Conservation (phyloP, 1,140 invertebrate species). For the Druon quercuslanigerum region DNA sequence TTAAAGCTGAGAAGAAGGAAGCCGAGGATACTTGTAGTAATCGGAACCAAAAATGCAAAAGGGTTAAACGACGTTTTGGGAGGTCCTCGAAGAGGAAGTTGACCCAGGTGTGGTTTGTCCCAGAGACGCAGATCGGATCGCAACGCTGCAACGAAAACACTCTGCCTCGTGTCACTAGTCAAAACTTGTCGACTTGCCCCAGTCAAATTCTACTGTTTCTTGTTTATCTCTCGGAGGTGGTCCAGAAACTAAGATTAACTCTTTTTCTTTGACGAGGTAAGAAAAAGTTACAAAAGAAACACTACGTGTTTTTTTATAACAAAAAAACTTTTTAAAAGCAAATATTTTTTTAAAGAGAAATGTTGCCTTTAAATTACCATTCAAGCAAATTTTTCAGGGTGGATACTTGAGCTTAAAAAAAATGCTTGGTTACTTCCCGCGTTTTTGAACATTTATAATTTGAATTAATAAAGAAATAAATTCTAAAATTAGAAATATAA, state of each 20-base stretch:
- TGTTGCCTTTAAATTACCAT: too few relatives aligned
- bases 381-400: too few relatives aligned
- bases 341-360: too few relatives aligned
- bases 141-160: slow-evolving; percentile 58
- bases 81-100: slow-evolving; percentile 69
- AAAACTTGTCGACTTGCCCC: slow-evolving; percentile 48
- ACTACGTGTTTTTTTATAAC: too few relatives aligned
- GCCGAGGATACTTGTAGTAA: slow-evolving; percentile 27
- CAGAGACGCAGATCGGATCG: slow-evolving; percentile 53
- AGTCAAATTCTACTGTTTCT: slow-evolving; percentile 39
- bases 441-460: too few relatives aligned
- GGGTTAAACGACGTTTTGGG: slow-evolving; percentile 59
- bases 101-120: slow-evolving; percentile 69
- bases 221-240: slow-evolving; percentile 58
- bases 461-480: too few relatives aligned
- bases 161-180: slow-evolving; percentile 56
- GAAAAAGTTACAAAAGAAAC: too few relatives aligned
- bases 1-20: slow-evolving; percentile 34
- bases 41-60: slow-evolving; percentile 37
- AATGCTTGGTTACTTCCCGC: too few relatives aligned
- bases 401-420: too few relatives aligned
- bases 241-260: slow-evolving; percentile 43
- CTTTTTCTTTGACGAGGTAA: slow-evolving; percentile 3
- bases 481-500: too few relatives aligned
- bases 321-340: too few relatives aligned